These are phyloP conservation scores for Ictalurus furcatus DNA, from an alignment of 2,113 vertebrate species.

Conservation along the genomic window DNA sequence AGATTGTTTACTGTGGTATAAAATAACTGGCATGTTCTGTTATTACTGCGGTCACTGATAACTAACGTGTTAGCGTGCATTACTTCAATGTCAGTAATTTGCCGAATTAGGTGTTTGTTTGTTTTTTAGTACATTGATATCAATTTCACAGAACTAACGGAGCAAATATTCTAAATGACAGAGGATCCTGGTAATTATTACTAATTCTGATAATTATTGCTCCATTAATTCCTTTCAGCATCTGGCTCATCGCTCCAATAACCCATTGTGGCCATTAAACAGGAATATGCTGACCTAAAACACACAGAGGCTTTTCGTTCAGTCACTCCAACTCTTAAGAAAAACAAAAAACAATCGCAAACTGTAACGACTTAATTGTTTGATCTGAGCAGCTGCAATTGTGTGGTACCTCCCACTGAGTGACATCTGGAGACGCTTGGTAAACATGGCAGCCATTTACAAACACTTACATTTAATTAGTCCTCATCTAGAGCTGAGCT, in stretches of 20 bases:
- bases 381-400: constrained; percentile 44
- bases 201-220: neutral
- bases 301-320: neutral
- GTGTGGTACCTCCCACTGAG: constrained; percentile 37
- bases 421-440: constrained; percentile 56
- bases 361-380: constrained; percentile 39
- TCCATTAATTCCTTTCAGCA: neutral
- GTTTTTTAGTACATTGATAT: neutral
- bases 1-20: neutral
- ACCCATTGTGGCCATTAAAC: neutral
- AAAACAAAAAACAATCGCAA: neutral
- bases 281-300: neutral
- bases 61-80: neutral
- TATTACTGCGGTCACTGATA: neutral
- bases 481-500: constrained; percentile 47
- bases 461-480: constrained; percentile 60
- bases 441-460: constrained; percentile 49
- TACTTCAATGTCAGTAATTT: neutral
- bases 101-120: neutral
- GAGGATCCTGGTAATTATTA: constrained; percentile 11
- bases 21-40: neutral
- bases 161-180: neutral
- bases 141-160: neutral
- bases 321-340: neutral
- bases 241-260: neutral